Evolutionary conservation across 2,797 vertebrate genomes (phyloP).

Genomic region (Spinus pinus): DNA sequence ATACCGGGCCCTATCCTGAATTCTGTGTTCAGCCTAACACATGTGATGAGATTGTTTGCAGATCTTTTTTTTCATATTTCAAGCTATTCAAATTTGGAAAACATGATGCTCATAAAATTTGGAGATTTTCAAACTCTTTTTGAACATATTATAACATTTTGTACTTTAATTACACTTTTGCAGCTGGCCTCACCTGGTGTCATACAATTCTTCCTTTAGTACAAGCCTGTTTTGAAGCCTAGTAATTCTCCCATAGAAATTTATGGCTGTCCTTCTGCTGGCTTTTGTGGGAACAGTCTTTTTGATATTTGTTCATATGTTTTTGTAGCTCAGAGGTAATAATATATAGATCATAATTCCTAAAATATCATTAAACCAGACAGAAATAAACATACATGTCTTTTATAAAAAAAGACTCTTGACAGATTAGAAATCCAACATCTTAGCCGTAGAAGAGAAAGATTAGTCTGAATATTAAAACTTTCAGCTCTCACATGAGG

Average conservation of each 20-base stretch:
- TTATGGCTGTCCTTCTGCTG: background rate
- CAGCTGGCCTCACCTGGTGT: slow-evolving; percentile 31
- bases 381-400: slow-evolving; percentile 14
- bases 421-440: slow-evolving; percentile 20
- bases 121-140: background rate
- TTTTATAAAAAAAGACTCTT: slow-evolving; percentile 7
- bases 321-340: slow-evolving; percentile 7
- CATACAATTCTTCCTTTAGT: background rate
- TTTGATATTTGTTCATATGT: background rate
- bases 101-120: background rate
- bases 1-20: slow-evolving; percentile 39
- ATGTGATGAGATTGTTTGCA: background rate
- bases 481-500: slow-evolving; percentile 13
- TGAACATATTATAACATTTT: background rate
- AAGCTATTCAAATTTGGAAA: slow-evolving; percentile 12
- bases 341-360: slow-evolving; percentile 11
- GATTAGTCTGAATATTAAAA: slow-evolving; percentile 25
- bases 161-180: slow-evolving; percentile 20
- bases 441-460: slow-evolving; percentile 27
- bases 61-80: background rate
- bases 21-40: background rate
- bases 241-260: background rate
- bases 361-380: slow-evolving; percentile 24
- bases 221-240: background rate
- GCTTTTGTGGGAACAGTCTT: background rate